Evolutionary conservation across 2,888 invertebrate genomes (phyloP).

Genomic region (Taphrorychus bicolor): DNA sequence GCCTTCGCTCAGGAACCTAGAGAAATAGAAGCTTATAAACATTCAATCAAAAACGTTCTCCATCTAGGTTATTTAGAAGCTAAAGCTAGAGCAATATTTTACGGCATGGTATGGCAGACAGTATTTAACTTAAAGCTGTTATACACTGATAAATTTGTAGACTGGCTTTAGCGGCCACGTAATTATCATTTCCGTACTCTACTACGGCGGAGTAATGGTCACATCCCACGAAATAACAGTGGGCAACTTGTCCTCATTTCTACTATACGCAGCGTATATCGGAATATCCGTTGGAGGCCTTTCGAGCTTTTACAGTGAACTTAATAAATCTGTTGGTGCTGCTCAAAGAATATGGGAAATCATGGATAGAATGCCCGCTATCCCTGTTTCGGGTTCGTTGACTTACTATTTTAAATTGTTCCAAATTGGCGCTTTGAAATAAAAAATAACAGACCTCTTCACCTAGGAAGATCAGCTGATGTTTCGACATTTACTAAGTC

Average conservation of each 20-base stretch:
- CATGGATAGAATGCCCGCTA: slow-evolving; percentile 78
- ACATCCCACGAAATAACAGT: slow-evolving; percentile 78
- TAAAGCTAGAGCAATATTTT: slow-evolving; percentile 86
- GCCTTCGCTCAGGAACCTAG: slow-evolving; percentile 86
- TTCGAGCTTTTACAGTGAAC: slow-evolving; percentile 91
- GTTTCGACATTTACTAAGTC: too few species aligned
- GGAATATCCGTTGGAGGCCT: slow-evolving; percentile 89
- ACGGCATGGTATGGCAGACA: slow-evolving; percentile 78
- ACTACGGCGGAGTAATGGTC: slow-evolving; percentile 91
- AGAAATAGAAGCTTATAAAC: slow-evolving; percentile 75
- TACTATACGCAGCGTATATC: slow-evolving; percentile 93
- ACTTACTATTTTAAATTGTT: neutral
- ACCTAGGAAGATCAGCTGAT: too few species aligned
- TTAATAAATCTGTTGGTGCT: slow-evolving; percentile 93
- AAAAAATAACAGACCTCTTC: too few species aligned
- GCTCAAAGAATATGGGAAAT: slow-evolving; percentile 90
- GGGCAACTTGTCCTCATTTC: slow-evolving; percentile 91
- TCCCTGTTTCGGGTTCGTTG: slow-evolving; percentile 71
- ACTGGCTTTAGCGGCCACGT: slow-evolving; percentile 89
- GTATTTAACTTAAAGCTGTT: neutral
- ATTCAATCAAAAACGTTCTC: slow-evolving; percentile 75
- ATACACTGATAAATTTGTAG: slow-evolving; percentile 58
- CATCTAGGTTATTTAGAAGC: slow-evolving; percentile 86
- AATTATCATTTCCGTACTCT: slow-evolving; percentile 88
- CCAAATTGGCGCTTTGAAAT: too few species aligned